Base-by-base conservation (phyloP, 1,140 invertebrate species). In the Venustaconcha ellipsiformis region DNA sequence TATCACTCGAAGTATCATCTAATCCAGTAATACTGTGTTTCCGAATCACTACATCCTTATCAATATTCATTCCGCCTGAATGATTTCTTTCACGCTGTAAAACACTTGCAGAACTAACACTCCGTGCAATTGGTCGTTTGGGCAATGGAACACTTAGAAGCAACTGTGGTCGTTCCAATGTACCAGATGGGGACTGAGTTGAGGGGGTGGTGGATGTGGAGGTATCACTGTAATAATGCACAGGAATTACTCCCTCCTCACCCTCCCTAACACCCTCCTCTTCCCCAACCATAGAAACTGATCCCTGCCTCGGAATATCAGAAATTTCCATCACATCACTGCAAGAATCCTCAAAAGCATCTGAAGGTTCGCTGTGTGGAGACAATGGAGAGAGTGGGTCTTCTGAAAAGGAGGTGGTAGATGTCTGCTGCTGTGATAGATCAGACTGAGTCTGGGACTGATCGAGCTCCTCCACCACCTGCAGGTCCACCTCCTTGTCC, bases 31-130 rank as follows among this genome's bases (percentile, higher is more conserved):
- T 81, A 67, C 83, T 84, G 70, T 79, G 82, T 73, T 86, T 86
- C 26, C 84, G 64, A 5, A 81, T 70, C 37, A 67, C 68, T 58
- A 60, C 18, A 26, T 84, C 80, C 59, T 79, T 80, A 18, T 84
- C 81, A 20, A 78, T 79, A 26, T 58, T 72, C 58, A 23, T 60
- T 55, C 62, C 57, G n/a, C 65, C 56, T 56, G 69, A 70, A 18
- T 60, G 60, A 59, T 78, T 75, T 17, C 81, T 74, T 65, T 84
- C 78, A 62, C 77, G 74, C 65, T 83, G 83, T 63, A 86, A 69
- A 11, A 86, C 84, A 79, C 84, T 84, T 4, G 84, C 84, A 4
- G 84, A 86, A 72, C 84, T 86, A 60, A 82, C 83, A 72, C 83
- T 84, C 57, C 84, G 72, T 20, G 80, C 72, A 64, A 86, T 86